Evolutionary conservation across 2,113 vertebrate species (phyloP), one percentile per base, ranked within the genome.

Genomic region (Silurus asotus): DNA sequence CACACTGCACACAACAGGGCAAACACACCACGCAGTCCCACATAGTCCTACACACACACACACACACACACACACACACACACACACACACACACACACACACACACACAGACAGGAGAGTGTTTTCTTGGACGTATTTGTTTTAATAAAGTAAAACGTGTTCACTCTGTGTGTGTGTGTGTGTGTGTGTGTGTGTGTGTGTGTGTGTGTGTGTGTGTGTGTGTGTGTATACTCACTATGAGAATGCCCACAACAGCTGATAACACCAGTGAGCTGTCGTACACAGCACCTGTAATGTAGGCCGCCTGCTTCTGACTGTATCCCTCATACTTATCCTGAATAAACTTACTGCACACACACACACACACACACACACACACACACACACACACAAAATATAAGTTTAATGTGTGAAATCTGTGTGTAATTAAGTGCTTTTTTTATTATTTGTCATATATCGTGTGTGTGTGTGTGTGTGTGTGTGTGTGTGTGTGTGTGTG

Each of bases 281-380:
- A 96, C 8, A 96, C 94, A 0, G 95, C 95, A 10, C 96, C 96
- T 0, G 92, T 95, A 2, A 96, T 90, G 1, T 95, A 95, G 10
- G 94, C 76, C 0, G 94, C 94, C 85, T 94, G 92, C 90, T 95
- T 94, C 92, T 96, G 96, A 81, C 91, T 95, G 92, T 97, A 96
- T 67, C 90, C 92, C 0, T 59, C 84, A 88, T 96, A 97, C 87
- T 97, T 96, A 90, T 96, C 95, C 91, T 96, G 95, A 84, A 96
- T 96, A 86, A 97, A 97, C 86, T 96, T 97, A 92, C 96, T 97
- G 91, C 67, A 92, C 89, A 85, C 86, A 86, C 28, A 55, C 59
- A 77, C 0, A 80, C 23, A 64, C 28, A 87, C 62, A 53, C 25
- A 80, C 45, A 58, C 65, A 70, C 78, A 84, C 28, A 19, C 86